Evolutionary conservation across 2,797 vertebrate genomes (phyloP).

Genomic region (Lepilemur ruficaudatus): DNA sequence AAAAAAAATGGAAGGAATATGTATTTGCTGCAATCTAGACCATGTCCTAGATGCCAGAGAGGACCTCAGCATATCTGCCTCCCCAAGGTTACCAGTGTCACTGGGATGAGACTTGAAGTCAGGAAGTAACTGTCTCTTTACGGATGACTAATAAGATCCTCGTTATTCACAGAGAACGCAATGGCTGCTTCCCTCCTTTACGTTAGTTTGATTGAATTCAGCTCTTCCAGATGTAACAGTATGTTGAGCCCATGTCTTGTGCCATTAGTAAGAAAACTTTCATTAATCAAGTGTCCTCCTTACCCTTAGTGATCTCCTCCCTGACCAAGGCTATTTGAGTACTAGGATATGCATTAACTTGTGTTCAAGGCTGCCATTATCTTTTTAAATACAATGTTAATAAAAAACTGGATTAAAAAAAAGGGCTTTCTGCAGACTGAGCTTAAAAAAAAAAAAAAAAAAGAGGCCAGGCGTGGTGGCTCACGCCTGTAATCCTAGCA

Average conservation of each 20-base stretch:
- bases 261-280: neutral
- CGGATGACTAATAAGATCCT: neutral
- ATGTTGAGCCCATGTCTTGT: neutral
- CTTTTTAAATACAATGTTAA: slow-evolving; percentile 11
- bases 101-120: neutral
- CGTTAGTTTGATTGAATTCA: neutral
- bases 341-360: neutral
- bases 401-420: neutral
- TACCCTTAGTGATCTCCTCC: neutral
- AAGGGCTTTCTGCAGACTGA: too few species aligned
- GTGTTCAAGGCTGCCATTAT: slow-evolving; percentile 23
- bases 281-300: neutral
- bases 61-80: neutral
- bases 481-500: too few species aligned
- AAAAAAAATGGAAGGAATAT: neutral
- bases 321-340: neutral
- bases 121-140: neutral
- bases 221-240: neutral
- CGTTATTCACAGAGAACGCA: neutral
- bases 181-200: neutral
- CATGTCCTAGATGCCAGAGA: neutral
- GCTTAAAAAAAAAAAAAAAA: too few species aligned
- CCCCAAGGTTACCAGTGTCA: neutral
- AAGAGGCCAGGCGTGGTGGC: too few species aligned
- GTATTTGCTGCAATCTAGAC: neutral